phyloP scores from a whole-genome alignment of 2,888 invertebrate genomes.

The Volucella inanis region DNA sequence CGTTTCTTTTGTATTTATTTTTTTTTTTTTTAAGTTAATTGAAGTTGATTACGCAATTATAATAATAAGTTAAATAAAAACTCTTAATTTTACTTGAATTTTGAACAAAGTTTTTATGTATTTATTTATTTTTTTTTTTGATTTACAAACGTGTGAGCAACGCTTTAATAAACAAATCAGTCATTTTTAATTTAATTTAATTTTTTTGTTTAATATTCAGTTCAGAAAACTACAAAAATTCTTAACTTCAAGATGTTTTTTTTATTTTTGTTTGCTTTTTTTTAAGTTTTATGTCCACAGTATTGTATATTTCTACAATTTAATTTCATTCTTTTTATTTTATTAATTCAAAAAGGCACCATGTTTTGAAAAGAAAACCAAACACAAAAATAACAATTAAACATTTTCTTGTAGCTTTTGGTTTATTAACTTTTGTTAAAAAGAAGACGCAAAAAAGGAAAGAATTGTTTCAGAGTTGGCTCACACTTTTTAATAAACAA shows the following conservation, averaged over 20 bases:
- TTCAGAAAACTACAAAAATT: conserved; percentile 56
- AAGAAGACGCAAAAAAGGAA: not conserved
- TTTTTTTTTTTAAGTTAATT: too few species aligned
- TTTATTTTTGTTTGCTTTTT: not conserved
- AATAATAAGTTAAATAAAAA: too few species aligned
- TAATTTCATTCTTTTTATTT: conserved; percentile 19
- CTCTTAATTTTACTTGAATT: conserved; percentile 2
- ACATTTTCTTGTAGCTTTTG: conserved; percentile 5
- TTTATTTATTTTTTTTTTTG: conserved; percentile 22
- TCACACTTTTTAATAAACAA: too few species aligned
- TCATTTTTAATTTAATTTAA: conserved; percentile 39
- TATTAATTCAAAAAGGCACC: conserved; percentile 63
- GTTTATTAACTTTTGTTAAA: not conserved
- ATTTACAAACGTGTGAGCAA: not conserved
- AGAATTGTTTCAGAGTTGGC: not conserved
- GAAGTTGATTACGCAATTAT: too few species aligned
- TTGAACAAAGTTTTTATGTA: conserved; percentile 31
- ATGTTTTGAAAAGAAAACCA: conserved; percentile 51
- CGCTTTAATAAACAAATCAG: conserved; percentile 51
- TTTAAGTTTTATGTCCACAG: conserved; percentile 21
- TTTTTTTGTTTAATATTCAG: conserved; percentile 21
- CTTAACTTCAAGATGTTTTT: conserved; percentile 47
- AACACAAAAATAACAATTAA: not conserved
- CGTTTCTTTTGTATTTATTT: not conserved
- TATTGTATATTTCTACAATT: conserved; percentile 17